These are phyloP conservation scores for Sciurus niger DNA, from an alignment of 2,113 vertebrate species.

Conservation along the genomic window DNA sequence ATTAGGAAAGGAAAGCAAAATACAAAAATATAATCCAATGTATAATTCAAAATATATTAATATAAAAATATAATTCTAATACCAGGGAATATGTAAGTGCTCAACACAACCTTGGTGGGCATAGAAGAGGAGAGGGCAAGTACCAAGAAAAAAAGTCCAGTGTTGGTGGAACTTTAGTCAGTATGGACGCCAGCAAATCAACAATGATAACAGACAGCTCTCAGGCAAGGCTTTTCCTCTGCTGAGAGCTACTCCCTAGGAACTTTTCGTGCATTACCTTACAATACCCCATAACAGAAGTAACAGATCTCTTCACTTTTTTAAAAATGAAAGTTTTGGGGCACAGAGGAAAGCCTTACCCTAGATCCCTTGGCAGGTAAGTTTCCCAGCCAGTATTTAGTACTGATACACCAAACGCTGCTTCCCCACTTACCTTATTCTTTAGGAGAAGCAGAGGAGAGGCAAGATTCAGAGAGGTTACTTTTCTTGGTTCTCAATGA, in stretches of 20 bases:
- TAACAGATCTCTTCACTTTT: neutral
- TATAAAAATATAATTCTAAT: neutral
- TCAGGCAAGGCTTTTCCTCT: neutral
- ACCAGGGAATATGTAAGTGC: neutral
- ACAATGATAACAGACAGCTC: rapidly evolving
- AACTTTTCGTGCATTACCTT: neutral
- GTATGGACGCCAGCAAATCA: no score
- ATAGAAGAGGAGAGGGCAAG: neutral
- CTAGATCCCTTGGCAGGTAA: neutral
- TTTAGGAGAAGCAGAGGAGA: neutral
- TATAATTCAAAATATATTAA: no score
- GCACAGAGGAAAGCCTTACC: conserved; percentile 14
- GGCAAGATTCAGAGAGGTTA: neutral
- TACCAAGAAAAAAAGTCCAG: neutral
- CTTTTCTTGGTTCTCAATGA: conserved; percentile 49
- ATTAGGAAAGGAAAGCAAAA: conserved; percentile 46
- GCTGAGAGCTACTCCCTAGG: neutral
- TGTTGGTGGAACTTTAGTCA: neutral
- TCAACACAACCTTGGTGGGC: neutral
- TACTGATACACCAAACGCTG: no score
- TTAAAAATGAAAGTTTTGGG: neutral
- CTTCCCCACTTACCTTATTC: neutral
- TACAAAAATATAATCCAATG: neutral
- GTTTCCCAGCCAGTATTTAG: neutral
- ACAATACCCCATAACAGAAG: neutral